Conservation (phyloP, 2,888 invertebrate genomes). For the Merodon equestris region DNA sequence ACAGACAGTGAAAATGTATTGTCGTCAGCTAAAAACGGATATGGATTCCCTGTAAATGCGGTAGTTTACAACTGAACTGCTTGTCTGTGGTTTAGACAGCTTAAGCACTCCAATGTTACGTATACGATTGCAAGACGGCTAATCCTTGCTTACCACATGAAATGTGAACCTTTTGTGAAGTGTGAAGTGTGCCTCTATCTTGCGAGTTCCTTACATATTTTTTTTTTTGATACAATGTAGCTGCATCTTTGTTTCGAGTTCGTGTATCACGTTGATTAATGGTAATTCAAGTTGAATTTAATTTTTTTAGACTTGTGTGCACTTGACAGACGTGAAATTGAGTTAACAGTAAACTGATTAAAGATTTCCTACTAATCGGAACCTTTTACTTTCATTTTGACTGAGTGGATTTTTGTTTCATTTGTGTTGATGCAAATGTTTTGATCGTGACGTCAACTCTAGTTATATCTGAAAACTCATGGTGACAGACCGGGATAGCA, state of each 20-base stretch:
- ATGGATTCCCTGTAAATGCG: conserved; percentile 11
- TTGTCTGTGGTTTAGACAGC: neutral
- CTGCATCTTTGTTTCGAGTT: conserved; percentile 14
- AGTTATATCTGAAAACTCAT: conserved; percentile 35
- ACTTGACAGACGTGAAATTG: conserved; percentile 29
- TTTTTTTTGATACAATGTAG: conserved; percentile 21
- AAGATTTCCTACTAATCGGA: conserved; percentile 1
- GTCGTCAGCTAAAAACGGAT: conserved; percentile 9
- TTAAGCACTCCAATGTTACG: conserved; percentile 28
- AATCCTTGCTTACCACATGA: conserved; percentile 6
- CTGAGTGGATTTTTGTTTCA: conserved; percentile 17
- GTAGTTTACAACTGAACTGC: neutral
- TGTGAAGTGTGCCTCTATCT: too few species aligned
- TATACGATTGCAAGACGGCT: conserved; percentile 37
- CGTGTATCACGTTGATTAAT: conserved; percentile 7
- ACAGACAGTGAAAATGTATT: conserved; percentile 23
- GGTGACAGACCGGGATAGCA: conserved; percentile 49
- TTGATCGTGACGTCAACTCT: conserved; percentile 16
- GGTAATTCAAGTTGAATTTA: conserved; percentile 6
- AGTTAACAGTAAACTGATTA: too few species aligned
- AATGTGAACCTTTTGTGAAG: conserved; percentile 1
- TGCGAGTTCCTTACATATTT: neutral
- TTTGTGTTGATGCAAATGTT: conserved; percentile 10
- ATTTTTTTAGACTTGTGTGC: conserved; percentile 17
- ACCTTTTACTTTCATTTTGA: conserved; percentile 46